Evolutionary conservation across 2,113 vertebrate genomes (phyloP).

Genomic region (Elaphurus davidianus): DNA sequence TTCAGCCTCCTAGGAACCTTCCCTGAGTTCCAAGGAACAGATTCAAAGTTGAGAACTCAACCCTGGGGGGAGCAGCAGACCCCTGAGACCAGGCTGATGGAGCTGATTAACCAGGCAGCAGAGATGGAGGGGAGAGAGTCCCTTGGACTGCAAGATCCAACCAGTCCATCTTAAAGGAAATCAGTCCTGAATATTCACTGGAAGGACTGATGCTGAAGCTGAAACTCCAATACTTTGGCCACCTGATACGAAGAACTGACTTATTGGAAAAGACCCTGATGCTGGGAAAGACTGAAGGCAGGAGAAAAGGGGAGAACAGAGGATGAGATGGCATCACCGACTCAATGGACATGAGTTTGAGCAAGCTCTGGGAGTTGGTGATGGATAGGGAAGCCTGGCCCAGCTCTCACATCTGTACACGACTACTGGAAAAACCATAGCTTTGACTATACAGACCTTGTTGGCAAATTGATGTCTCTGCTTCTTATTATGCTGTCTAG

Average conservation of each 20-base stretch:
- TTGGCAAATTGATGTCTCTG: no score
- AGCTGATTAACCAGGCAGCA: no score
- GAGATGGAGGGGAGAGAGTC: no score
- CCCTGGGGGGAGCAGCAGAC: no score
- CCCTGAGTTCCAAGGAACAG: neutral
- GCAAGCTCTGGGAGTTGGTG: neutral
- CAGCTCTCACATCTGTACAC: no score
- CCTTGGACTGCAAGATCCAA: neutral
- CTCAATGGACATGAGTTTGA: neutral
- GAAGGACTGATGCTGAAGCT: neutral
- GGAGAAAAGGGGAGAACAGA: neutral
- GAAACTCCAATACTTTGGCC: neutral
- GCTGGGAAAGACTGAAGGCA: neutral
- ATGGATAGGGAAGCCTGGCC: neutral
- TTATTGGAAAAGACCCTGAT: neutral
- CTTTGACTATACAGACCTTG: no score
- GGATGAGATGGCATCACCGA: neutral
- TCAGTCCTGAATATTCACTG: neutral
- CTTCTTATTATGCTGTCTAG: no score
- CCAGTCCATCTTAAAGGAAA: neutral
- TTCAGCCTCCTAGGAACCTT: neutral
- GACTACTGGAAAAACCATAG: no score
- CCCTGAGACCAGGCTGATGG: no score
- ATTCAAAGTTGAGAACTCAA: neutral
- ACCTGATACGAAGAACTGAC: neutral